Evolutionary conservation across 1,140 invertebrate genomes (phyloP), one percentile per base, ranked within the genome.

Genomic region (Hyles vespertilio): DNA sequence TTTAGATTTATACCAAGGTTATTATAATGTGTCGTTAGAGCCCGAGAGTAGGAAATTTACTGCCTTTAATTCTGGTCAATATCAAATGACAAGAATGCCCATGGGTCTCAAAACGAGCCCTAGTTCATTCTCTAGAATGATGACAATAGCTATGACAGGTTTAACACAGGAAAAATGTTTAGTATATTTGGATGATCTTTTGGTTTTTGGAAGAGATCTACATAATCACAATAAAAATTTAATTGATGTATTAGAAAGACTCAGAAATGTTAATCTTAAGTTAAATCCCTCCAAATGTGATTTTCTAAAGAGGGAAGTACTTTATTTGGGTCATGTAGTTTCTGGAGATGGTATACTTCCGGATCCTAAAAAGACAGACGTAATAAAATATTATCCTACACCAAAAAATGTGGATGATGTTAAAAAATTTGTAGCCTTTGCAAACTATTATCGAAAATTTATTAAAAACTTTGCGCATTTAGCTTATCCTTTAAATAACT

Each of bases 361-460:
- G 0, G 75, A 89, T 63, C 84, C 78, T 7, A 52, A 70, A 4
- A 91, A 90, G 78, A 71, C 87, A 6, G 1, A 57, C 61, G 56
- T 63, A 65, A 5, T 90, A 5, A 52, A 65, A 60, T 70, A 88
- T 7, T 89, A 79, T 63, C 81, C 87, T 5, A 49, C 44, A 12
- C 84, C 88, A 3, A 83, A 66, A 65, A 80, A 67, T 51, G 5
- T 47, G 2, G 82, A 84, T 56, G 63, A 89, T 34, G 59, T 89
- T 9, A 84, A 81, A 74, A 59, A 63, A 58, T 91, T 91, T 62
- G 53, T 91, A 44, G 90, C 90, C 36, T 56, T 90, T n/a, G 53
- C 58, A 2, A 76, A 80, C 3, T 90, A 85, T 65, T 90, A 90
- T 58, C 22, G 85, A 12, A 66, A 65, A 49, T 65, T 51, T 52